Evolutionary conservation across 2,888 invertebrate species (phyloP), one percentile per base, ranked within the genome.

Genomic region (Erebia epiphron): DNA sequence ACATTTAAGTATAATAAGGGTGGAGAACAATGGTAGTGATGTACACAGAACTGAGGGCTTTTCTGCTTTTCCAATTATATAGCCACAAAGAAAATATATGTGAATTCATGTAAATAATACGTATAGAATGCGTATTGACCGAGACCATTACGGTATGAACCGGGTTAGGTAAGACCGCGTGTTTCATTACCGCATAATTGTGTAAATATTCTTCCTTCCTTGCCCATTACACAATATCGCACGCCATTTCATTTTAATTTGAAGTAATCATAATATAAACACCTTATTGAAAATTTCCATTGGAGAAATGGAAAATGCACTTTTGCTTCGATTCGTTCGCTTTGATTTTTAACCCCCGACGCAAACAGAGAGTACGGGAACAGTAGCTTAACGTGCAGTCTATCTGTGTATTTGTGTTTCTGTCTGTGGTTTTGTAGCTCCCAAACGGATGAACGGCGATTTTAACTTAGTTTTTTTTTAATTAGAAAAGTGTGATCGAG

Each of bases 201-300:
- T 80, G 78, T 79, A 78, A 79, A 80, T 81, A 79, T 80, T 83
- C 88, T 89, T 90, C 88, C 90, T 89, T 88, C 88, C 87, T 87
- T 77, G 69, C 79, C 70, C 78, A 85, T 87, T 87, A 81, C 84
- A 85, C 86, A 88, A 89, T 83, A 75, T 83, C 79, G 77, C 83
- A 84, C 80, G 82, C 83, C 63, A 75, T 61, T 76, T 61, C 68
- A 70, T 66, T 73, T 65, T 46, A 21, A 75, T 57, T 46, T n/a
- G 56, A 18, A 18, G 66, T 66, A 66, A 66, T 41, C 35, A 43
- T 43, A 46, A 21, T 54, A 3, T 9, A 43, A 57, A 54, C 41
- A 56, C 18, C 43, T 13, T 16, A 56, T 65, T 50, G 52, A 64
- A 10, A 35, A 16, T 65, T 5, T 49, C 18, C 21, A 14, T 13